Evolutionary conservation across 2,888 invertebrate genomes (phyloP).

Genomic region (Laothoe populi): DNA sequence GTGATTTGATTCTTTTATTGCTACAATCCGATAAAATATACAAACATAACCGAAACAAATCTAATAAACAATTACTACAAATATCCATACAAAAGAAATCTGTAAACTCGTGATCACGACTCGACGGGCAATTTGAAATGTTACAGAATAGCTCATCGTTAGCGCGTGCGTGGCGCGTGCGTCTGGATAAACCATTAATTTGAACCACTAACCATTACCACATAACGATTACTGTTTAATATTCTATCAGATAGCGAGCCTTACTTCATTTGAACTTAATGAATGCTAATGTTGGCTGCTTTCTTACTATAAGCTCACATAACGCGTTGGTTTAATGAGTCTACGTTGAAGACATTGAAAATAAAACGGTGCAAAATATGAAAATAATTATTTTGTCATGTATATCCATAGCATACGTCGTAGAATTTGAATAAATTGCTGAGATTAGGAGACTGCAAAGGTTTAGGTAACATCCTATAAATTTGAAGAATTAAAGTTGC

Average conservation of each 20-base stretch:
- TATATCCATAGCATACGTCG: too few relatives aligned
- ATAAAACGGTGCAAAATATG: too few relatives aligned
- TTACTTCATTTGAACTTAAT: slow-evolving; percentile 35
- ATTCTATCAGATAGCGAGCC: slow-evolving; percentile 48
- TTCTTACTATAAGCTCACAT: too few relatives aligned
- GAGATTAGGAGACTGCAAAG: too few relatives aligned
- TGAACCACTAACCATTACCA: slow-evolving; percentile 62
- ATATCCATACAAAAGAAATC: slow-evolving; percentile 15
- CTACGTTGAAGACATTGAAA: too few relatives aligned
- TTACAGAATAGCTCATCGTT: slow-evolving; percentile 67
- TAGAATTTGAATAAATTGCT: too few relatives aligned
- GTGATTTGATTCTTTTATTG: not conserved
- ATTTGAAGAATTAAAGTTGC: too few relatives aligned
- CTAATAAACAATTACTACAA: slow-evolving; percentile 12
- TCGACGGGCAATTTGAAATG: slow-evolving; percentile 31
- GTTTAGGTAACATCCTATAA: too few relatives aligned
- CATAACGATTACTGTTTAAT: slow-evolving; percentile 57
- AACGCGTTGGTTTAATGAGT: too few relatives aligned
- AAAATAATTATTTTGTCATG: too few relatives aligned
- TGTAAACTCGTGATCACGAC: slow-evolving; percentile 22
- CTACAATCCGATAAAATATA: not conserved
- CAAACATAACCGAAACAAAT: slow-evolving; percentile 1
- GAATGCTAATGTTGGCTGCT: slow-evolving; percentile 32
- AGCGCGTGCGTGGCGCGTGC: slow-evolving; percentile 76
- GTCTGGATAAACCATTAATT: slow-evolving; percentile 66